A percentile compares a stretch with the other conserved stretches of the same genome.
Evolutionary conservation across 1,140 invertebrate genomes (phyloP).

Genomic region (Micrasema longulum): DNA sequence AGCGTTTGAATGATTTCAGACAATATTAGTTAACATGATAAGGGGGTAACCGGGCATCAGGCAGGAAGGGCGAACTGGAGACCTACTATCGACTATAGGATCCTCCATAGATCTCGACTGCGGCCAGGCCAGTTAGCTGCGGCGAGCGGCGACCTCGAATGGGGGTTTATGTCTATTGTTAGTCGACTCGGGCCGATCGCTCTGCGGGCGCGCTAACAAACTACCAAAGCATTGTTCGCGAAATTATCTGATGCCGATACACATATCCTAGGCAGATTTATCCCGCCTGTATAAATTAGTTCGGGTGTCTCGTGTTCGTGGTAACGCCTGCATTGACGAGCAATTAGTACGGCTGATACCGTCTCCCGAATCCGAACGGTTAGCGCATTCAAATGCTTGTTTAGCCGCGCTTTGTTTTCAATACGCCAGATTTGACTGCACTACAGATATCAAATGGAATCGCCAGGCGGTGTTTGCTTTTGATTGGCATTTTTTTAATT

Average conservation of each 20-base stretch:
- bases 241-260: constrained; percentile 45
- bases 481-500: constrained; percentile 1
- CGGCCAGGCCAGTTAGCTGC: constrained; percentile 9
- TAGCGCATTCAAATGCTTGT: constrained; percentile 2
- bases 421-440: neutral
- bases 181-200: constrained; percentile 33
- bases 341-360: constrained; percentile 18
- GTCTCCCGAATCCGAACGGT: constrained; percentile 4
- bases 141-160: constrained; percentile 16
- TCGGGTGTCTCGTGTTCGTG: constrained; percentile 19
- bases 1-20: constrained; percentile 15
- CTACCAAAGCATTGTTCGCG: constrained; percentile 39
- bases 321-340: constrained; percentile 18
- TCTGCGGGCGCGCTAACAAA: constrained; percentile 26
- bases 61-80: neutral
- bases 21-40: constrained; percentile 22
- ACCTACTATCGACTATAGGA: neutral
- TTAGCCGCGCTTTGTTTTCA: neutral
- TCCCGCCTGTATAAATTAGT: constrained; percentile 37
- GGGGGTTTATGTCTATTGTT: constrained; percentile 46
- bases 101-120: neutral
- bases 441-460: no score
- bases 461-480: no score
- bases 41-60: constrained; percentile 6
- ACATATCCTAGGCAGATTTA: constrained; percentile 22